A percentile compares a stretch with the other conserved stretches of the same genome.
These are phyloP conservation scores for Smittia aterrima DNA, from an alignment of 2,888 invertebrate species.

Conservation along the genomic window DNA sequence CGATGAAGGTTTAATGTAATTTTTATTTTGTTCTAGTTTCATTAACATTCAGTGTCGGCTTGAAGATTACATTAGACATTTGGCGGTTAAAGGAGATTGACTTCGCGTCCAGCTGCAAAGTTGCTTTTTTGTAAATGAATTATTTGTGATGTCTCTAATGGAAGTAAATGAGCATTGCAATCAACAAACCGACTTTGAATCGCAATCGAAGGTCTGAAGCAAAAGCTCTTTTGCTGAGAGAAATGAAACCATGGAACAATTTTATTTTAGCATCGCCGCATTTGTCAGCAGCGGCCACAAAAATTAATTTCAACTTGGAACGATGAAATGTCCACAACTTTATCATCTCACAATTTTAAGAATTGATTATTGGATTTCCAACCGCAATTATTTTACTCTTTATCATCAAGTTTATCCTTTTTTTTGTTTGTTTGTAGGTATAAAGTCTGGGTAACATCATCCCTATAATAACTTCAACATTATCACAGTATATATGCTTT, in stretches of 20 bases:
- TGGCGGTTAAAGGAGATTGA: too few relatives aligned
- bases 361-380: not conserved
- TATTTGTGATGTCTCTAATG: too few relatives aligned
- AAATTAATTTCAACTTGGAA: not conserved
- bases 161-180: not conserved
- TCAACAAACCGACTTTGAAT: not conserved
- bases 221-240: not conserved
- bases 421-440: not conserved
- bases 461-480: slow-evolving; percentile 40
- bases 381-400: not conserved
- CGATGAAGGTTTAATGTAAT: too few relatives aligned
- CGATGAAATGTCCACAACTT: not conserved
- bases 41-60: too few relatives aligned
- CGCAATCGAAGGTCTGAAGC: not conserved
- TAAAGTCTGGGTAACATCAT: slow-evolving; percentile 17
- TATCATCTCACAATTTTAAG: not conserved
- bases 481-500: slow-evolving; percentile 40
- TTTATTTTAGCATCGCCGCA: not conserved
- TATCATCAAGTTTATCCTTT: not conserved
- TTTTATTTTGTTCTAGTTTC: too few relatives aligned
- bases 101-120: too few relatives aligned
- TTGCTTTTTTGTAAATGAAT: too few relatives aligned
- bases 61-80: too few relatives aligned
- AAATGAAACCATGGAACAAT: not conserved
- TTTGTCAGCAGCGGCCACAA: not conserved